Conservation (phyloP, 2,888 invertebrate species). For the Helobdella robusta region DNA sequence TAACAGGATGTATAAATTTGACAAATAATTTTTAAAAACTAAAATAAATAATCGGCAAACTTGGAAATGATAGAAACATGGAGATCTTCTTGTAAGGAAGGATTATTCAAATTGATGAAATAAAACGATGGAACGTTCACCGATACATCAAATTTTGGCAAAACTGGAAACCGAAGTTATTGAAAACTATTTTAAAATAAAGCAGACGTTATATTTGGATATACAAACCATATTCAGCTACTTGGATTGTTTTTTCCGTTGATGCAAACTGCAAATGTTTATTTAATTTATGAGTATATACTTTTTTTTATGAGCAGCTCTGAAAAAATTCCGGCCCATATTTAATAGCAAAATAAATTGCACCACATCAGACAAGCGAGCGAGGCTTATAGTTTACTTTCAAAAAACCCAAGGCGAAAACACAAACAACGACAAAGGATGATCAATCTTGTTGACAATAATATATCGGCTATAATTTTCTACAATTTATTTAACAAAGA, state of each 20-base stretch:
- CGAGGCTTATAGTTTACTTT: too few species aligned
- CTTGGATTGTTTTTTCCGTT: conserved; percentile 17
- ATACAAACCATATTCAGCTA: conserved; percentile 23
- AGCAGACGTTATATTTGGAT: not conserved
- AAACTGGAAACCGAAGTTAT: conserved; percentile 52
- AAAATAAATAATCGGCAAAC: conserved; percentile 10
- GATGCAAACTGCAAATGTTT: conserved; percentile 9
- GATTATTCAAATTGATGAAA: conserved; percentile 18
- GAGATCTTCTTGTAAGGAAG: conserved; percentile 7
- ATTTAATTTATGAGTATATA: not conserved
- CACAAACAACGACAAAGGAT: too few species aligned
- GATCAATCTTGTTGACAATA: too few species aligned
- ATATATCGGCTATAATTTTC: too few species aligned
- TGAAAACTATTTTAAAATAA: not conserved
- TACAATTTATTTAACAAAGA: too few species aligned
- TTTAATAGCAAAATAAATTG: too few species aligned
- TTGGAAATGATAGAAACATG: conserved; percentile 17
- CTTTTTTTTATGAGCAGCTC: not conserved
- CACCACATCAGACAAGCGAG: too few species aligned
- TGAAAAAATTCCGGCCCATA: too few species aligned
- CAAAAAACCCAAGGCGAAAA: too few species aligned
- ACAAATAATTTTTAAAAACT: not conserved
- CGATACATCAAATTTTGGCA: conserved; percentile 83
- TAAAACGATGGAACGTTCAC: conserved; percentile 60
- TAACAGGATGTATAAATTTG: not conserved